Evolutionary conservation across 2,113 vertebrate species (phyloP), one percentile per base, ranked within the genome.

Genomic region (Polypterus bichir): DNA sequence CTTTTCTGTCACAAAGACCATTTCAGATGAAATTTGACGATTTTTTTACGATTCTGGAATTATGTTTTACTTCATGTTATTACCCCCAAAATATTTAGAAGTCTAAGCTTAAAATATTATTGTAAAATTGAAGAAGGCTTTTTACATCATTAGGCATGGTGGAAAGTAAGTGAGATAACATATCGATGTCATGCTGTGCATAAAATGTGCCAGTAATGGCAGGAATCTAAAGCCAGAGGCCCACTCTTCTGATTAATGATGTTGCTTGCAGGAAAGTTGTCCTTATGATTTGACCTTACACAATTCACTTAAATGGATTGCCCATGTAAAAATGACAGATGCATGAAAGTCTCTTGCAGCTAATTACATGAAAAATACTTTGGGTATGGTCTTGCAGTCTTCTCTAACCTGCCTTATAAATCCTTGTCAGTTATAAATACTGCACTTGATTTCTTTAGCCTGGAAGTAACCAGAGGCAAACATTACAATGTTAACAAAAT

Each of bases 221-320:
- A 59, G 48, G 55, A 59, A 64, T 59, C 44, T 49, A 49, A 52
- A 64, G 49, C 27, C 58, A 0, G 0, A 65, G 64, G 68, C 0
- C 0, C 46, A 58, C 57, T 57, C 55, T 11, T 7, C 59, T 69
- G 66, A 73, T 68, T 65, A 68, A 74, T 71, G 58, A 66, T 48
- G 60, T 59, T 68, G 49, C 51, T 63, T 55, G 59, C 52, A 69
- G 65, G 44, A 65, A 71, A 62, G 44, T 65, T 59, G 3, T 60
- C 49, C 62, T 70, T 66, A 10, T 64, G 72, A 69, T 59, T 59
- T 68, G 60, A 72, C 64, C 61, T 57, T 27, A 69, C 59, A 68
- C 53, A 70, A 70, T 60, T 65, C 59, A 70, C 27, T 61, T 57
- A 67, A 75, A 73, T 68, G 3, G 65, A 54, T 54, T 64, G 11